Evolutionary conservation across 2,888 invertebrate species (phyloP).

Genomic region (Hylaea fasciaria): DNA sequence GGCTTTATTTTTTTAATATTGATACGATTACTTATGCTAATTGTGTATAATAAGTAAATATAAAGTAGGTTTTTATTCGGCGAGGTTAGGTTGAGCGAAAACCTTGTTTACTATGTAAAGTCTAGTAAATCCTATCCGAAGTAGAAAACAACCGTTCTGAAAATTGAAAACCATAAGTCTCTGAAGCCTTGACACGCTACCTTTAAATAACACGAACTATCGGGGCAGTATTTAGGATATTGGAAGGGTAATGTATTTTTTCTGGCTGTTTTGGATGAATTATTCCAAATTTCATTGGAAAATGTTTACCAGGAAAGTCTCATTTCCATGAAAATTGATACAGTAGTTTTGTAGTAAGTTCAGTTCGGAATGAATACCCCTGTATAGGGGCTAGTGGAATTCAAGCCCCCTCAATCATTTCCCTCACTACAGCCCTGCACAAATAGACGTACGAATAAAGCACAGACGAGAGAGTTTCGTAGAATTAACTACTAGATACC

Average conservation of each 20-base stretch:
- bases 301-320: no score
- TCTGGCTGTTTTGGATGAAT: not conserved
- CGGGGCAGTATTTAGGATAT: not conserved
- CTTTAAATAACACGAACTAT: not conserved
- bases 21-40: no score
- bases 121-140: not conserved
- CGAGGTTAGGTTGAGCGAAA: no score
- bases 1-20: no score
- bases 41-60: no score
- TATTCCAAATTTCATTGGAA: not conserved
- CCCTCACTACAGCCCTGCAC: not conserved
- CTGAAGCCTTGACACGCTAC: conserved; percentile 7
- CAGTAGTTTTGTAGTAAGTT: not conserved
- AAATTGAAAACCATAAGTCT: conserved; percentile 11
- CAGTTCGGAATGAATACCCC: no score
- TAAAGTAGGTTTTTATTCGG: no score
- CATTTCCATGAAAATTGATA: not conserved
- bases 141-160: not conserved
- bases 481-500: not conserved
- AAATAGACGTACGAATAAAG: conserved; percentile 5
- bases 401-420: not conserved
- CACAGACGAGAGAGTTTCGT: conserved; percentile 5
- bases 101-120: no score
- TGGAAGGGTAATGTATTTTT: not conserved
- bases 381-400: no score